These are phyloP conservation scores for Orthosia cruda DNA, from an alignment of 2,888 invertebrate species.

Conservation along the genomic window DNA sequence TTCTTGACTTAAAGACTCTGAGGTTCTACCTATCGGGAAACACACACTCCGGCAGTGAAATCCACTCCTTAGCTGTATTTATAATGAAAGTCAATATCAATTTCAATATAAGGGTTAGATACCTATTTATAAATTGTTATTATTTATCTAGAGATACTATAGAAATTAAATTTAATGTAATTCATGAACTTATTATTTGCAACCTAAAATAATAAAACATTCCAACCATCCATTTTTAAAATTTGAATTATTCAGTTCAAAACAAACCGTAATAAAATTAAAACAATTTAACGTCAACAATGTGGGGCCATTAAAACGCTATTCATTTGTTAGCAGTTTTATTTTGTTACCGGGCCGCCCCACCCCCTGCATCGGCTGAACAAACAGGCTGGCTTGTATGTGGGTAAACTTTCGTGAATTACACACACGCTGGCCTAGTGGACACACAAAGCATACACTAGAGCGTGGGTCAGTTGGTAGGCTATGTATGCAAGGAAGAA, in stretches of 20 bases:
- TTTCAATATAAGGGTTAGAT: too few species aligned
- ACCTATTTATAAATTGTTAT: too few species aligned
- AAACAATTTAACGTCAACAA: constrained; percentile 18
- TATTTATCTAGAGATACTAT: neutral
- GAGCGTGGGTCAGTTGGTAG: constrained; percentile 45
- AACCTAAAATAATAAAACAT: neutral
- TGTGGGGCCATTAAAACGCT: constrained; percentile 15
- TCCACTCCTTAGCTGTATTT: too few species aligned
- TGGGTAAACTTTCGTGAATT: constrained; percentile 61
- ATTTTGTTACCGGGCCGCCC: constrained; percentile 38
- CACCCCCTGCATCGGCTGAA: constrained; percentile 43
- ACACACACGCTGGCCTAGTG: constrained; percentile 47
- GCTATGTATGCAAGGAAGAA: constrained; percentile 7
- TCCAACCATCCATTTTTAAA: neutral
- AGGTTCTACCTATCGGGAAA: too few species aligned
- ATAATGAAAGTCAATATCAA: too few species aligned
- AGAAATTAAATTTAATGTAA: neutral
- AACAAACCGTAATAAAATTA: neutral
- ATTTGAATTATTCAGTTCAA: neutral
- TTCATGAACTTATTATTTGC: neutral
- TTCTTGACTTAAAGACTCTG: too few species aligned
- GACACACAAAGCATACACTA: constrained; percentile 57
- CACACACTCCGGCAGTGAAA: too few species aligned
- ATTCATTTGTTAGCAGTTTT: constrained; percentile 29
- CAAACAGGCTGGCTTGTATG: constrained; percentile 52